phyloP scores from a whole-genome alignment of 2,797 vertebrate species.

The Etheostoma perlongum region DNA sequence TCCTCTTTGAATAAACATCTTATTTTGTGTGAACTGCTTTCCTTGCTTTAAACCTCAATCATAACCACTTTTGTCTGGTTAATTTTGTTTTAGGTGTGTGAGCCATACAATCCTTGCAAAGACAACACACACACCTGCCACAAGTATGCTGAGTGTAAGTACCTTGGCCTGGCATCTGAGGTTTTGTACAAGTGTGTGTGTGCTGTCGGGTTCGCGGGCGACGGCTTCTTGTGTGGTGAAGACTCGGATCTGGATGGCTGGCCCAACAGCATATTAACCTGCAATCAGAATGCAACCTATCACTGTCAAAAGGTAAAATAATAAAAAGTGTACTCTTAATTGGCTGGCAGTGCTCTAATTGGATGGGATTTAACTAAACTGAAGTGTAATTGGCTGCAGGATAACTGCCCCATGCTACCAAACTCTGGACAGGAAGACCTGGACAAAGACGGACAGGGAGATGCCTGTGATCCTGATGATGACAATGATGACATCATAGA shows the following conservation, averaged over 20 bases:
- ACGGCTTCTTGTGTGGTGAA: constrained; percentile 93
- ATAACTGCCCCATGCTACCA: constrained; percentile 94
- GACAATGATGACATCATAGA: constrained; percentile 94
- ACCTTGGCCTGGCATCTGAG: constrained; percentile 92
- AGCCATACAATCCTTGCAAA: constrained; percentile 95
- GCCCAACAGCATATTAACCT: constrained; percentile 92
- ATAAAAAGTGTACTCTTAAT: neutral
- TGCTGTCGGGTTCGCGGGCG: constrained; percentile 92
- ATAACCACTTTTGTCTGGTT: neutral
- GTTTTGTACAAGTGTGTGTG: constrained; percentile 94
- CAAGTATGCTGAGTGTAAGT: constrained; percentile 90
- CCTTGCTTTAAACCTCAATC: neutral
- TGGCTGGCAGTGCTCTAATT: constrained; percentile 3
- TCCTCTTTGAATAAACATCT: neutral
- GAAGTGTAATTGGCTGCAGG: constrained; percentile 80
- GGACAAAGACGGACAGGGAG: constrained; percentile 93
- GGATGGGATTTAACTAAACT: constrained; percentile 27
- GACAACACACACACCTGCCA: constrained; percentile 95
- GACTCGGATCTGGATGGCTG: constrained; percentile 98
- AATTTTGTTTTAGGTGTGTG: constrained; percentile 87
- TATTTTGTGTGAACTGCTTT: neutral
- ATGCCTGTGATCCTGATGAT: constrained; percentile 96
- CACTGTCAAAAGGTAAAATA: constrained; percentile 91
- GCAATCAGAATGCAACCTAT: constrained; percentile 92
- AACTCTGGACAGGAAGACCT: constrained; percentile 98